Percentiles rank a stretch among this genome's conserved stretches.
These are phyloP conservation scores for Astropecten irregularis DNA, from an alignment of 53 echinoderm and acorn worm genomes.

Conservation along the genomic window DNA sequence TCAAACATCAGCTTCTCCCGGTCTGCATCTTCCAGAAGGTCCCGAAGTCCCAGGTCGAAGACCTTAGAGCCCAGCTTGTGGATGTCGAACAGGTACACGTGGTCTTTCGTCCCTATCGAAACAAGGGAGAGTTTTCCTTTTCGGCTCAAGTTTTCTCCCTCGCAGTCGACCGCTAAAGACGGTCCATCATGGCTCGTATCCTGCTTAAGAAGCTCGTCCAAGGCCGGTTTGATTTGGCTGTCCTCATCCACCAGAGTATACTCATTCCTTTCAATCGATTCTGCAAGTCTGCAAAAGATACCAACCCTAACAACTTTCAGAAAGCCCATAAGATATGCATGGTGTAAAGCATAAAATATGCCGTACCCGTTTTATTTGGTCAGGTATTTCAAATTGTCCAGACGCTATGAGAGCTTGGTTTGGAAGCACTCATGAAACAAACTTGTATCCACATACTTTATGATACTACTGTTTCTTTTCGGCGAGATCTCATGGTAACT, in stretches of 20 bases:
- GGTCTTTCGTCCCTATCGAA: conserved; percentile 9
- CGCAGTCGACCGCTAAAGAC: conserved; percentile 6
- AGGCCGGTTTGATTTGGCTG: background rate
- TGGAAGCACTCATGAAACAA: no score
- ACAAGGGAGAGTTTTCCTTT: conserved; percentile 13
- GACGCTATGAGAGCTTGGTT: no score
- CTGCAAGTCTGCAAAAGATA: no score
- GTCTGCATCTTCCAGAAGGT: conserved; percentile 5
- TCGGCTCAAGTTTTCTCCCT: conserved; percentile 1
- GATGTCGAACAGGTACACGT: conserved; percentile 33
- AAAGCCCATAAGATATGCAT: no score
- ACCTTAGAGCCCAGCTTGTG: background rate
- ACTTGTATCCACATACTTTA: no score
- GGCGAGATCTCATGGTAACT: no score
- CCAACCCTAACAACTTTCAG: no score
- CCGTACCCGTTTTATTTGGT: no score
- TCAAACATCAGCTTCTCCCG: conserved; percentile 53
- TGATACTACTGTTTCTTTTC: no score
- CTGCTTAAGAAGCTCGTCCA: conserved; percentile 5
- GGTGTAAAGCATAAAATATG: no score
- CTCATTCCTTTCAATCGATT: no score
- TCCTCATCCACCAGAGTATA: conserved; percentile 18
- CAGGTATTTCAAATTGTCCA: no score
- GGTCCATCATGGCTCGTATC: background rate
- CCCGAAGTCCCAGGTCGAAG: conserved; percentile 12